Conservation (phyloP, 2,797 vertebrate species). For the Phylloscopus collybita region DNA sequence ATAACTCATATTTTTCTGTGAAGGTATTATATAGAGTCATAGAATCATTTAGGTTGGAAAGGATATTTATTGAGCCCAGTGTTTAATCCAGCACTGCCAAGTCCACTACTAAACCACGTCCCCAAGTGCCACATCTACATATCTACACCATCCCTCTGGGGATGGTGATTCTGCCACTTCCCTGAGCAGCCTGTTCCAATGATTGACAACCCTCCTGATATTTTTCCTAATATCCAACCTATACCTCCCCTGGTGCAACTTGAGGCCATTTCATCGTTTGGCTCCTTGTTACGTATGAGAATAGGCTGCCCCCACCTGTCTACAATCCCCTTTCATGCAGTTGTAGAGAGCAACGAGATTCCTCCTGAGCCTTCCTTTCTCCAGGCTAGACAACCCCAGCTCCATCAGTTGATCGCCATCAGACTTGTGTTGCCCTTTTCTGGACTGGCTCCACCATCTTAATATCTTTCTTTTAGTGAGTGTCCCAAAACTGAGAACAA, state of each 20-base stretch:
- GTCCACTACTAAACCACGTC: background rate
- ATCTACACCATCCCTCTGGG: too few relatives aligned
- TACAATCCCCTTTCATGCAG: background rate
- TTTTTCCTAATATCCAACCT: background rate
- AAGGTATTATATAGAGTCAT: background rate
- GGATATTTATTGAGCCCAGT: fast-evolving
- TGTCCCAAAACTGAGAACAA: background rate
- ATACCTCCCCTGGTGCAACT: background rate
- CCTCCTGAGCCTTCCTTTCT: background rate
- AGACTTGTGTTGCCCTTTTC: background rate
- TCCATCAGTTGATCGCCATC: background rate
- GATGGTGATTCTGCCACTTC: background rate
- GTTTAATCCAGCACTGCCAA: background rate
- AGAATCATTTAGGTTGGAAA: background rate
- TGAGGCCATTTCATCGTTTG: background rate
- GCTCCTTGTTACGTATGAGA: background rate
- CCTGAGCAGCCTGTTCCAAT: background rate
- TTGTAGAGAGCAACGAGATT: background rate
- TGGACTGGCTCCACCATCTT: background rate
- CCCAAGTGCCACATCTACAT: too few relatives aligned
- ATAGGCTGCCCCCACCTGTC: background rate
- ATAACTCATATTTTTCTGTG: background rate
- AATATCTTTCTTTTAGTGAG: background rate
- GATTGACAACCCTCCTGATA: fast-evolving
- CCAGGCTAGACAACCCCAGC: background rate